phyloP scores from a whole-genome alignment of 1,140 invertebrate species.

The Zaprionus gabonicus region DNA sequence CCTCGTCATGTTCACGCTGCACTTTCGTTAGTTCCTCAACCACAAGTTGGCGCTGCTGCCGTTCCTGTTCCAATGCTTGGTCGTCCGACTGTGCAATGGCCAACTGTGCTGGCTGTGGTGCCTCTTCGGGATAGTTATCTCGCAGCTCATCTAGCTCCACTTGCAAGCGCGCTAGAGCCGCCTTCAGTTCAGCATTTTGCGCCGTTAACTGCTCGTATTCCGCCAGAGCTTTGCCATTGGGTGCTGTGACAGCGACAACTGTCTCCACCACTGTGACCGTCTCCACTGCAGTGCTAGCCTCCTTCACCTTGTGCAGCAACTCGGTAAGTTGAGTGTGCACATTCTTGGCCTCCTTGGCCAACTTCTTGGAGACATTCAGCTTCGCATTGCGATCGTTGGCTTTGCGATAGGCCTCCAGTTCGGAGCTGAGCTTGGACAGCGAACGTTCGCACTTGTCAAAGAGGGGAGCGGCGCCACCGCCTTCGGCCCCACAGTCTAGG shows the following conservation, averaged over 20 bases:
- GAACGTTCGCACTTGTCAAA: slow-evolving; percentile 78
- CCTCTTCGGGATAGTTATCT: slow-evolving; percentile 24
- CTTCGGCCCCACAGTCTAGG: slow-evolving; percentile 56
- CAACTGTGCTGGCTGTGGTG: slow-evolving; percentile 11
- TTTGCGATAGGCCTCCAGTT: slow-evolving; percentile 77
- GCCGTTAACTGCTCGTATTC: slow-evolving; percentile 84
- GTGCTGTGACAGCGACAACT: slow-evolving; percentile 75
- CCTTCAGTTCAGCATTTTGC: slow-evolving; percentile 84
- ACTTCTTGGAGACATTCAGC: slow-evolving; percentile 78
- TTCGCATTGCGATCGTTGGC: slow-evolving; percentile 79
- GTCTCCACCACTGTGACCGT: slow-evolving; percentile 83
- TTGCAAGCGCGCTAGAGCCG: slow-evolving; percentile 51
- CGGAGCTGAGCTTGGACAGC: slow-evolving; percentile 67
- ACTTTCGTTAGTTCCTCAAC: slow-evolving; percentile 10
- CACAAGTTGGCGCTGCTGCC: not conserved
- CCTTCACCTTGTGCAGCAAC: slow-evolving; percentile 84
- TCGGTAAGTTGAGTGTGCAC: slow-evolving; percentile 72
- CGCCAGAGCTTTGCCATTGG: slow-evolving; percentile 80
- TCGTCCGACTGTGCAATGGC: slow-evolving; percentile 17
- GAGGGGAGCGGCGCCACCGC: slow-evolving; percentile 45
- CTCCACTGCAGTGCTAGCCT: slow-evolving; percentile 81
- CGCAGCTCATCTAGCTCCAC: slow-evolving; percentile 58
- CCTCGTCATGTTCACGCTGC: slow-evolving; percentile 1
- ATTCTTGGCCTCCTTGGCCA: slow-evolving; percentile 81
- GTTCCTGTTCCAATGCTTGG: slow-evolving; percentile 22